Conservation (phyloP, 2,797 vertebrate genomes). For the Enteromius afrohamiltoni region DNA sequence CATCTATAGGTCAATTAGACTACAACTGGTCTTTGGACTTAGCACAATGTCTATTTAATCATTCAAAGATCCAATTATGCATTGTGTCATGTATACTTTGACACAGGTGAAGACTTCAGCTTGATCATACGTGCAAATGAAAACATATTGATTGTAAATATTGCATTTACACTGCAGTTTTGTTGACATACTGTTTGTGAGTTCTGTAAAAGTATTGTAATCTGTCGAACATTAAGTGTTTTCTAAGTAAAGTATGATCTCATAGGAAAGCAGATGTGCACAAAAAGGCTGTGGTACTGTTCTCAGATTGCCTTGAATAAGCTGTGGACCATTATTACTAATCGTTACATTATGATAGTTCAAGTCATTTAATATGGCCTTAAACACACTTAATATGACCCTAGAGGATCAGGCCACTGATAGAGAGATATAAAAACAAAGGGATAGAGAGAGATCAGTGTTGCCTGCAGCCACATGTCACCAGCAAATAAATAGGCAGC, state of each 20-base stretch:
- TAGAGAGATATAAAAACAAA: constrained; percentile 43
- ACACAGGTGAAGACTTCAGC: not conserved
- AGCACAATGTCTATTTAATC: not conserved
- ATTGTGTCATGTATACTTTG: not conserved
- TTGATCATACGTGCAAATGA: not conserved
- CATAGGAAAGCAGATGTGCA: constrained; percentile 46
- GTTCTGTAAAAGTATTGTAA: constrained; percentile 3
- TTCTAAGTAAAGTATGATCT: constrained; percentile 18
- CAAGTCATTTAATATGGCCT: constrained; percentile 55
- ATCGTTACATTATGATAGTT: constrained; percentile 59
- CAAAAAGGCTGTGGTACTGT: constrained; percentile 36
- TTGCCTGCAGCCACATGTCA: constrained; percentile 39
- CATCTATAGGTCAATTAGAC: not conserved
- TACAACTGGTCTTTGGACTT: not conserved
- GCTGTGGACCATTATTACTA: constrained; percentile 53
- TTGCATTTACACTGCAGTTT: not conserved
- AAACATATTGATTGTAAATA: not conserved
- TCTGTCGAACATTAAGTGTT: not conserved
- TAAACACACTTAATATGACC: constrained; percentile 60
- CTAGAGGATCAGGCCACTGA: constrained; percentile 47
- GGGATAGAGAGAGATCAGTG: constrained; percentile 44
- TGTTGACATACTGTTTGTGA: not conserved
- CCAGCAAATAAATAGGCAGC: constrained; percentile 52
- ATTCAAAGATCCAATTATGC: not conserved
- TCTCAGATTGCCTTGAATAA: constrained; percentile 47